phyloP scores from a whole-genome alignment of 2,888 invertebrate genomes.

The Romanomermis culicivorax region DNA sequence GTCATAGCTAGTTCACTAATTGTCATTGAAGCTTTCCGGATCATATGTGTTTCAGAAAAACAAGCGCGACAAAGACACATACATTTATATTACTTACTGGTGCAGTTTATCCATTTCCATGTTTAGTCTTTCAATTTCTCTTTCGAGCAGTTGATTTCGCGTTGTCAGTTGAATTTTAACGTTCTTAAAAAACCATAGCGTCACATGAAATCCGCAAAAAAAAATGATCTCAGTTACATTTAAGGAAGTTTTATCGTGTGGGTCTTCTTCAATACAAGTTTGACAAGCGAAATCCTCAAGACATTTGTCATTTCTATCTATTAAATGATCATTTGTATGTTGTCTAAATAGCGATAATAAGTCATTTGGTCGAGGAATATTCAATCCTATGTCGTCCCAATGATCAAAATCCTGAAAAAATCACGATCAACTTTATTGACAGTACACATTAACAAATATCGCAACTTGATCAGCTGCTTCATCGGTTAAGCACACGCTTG shows the following conservation, averaged over 20 bases:
- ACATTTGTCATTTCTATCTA: too few species aligned
- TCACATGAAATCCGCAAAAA: too few species aligned
- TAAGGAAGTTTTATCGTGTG: too few species aligned
- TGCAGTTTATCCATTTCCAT: not conserved
- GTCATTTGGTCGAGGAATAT: slow-evolving; percentile 56
- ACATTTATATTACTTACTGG: slow-evolving; percentile 1
- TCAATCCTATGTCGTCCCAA: slow-evolving; percentile 73
- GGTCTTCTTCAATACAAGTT: too few species aligned
- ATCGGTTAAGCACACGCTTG: slow-evolving; percentile 70
- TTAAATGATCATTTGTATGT: too few species aligned
- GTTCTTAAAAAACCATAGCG: too few species aligned
- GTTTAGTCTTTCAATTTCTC: not conserved
- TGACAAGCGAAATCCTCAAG: too few species aligned
- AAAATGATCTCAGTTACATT: too few species aligned
- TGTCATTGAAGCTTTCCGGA: too few species aligned
- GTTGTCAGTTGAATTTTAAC: not conserved
- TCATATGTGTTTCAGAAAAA: too few species aligned
- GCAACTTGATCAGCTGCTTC: slow-evolving; percentile 62
- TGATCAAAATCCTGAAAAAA: slow-evolving; percentile 53
- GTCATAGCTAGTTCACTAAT: too few species aligned
- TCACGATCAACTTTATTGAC: slow-evolving; percentile 2
- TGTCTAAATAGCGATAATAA: slow-evolving; percentile 36
- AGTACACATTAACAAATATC: not conserved
- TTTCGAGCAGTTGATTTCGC: not conserved
- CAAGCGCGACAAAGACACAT: too few species aligned